A percentile compares a stretch with the other conserved stretches of the same genome.
These are phyloP conservation scores for Chlorocebus sabaeus DNA, from an alignment of 2,113 vertebrate genomes.

Conservation along the genomic window DNA sequence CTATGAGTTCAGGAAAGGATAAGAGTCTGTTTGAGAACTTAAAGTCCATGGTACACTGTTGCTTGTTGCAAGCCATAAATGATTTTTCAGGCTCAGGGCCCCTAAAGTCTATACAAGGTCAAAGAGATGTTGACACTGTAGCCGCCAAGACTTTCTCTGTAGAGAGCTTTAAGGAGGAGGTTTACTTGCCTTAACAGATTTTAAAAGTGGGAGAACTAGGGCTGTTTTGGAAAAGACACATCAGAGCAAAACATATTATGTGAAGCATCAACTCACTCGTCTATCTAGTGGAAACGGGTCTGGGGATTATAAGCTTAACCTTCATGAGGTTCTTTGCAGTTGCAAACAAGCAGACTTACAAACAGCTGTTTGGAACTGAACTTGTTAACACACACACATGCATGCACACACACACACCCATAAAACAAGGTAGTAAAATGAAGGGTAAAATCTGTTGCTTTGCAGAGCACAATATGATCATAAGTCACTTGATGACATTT, in stretches of 20 bases:
- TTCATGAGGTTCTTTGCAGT: not conserved
- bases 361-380: not conserved
- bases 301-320: conserved; percentile 18
- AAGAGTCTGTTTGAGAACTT: not conserved
- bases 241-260: not conserved
- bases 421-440: not conserved
- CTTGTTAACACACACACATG: too few species aligned
- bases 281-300: conserved; percentile 5
- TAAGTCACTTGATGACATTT: not conserved
- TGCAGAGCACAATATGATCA: not conserved
- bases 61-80: not conserved
- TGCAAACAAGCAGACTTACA: conserved; percentile 21
- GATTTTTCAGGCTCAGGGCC: not conserved
- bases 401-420: too few species aligned
- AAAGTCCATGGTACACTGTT: not conserved
- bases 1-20: not conserved
- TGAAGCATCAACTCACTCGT: not conserved
- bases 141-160: not conserved
- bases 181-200: not conserved
- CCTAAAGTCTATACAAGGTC: not conserved
- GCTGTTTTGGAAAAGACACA: not conserved
- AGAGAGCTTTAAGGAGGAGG: not conserved
- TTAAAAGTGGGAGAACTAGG: not conserved
- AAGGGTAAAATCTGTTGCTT: not conserved
- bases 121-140: not conserved